These are phyloP conservation scores for Phrynosoma blainvillii DNA, from an alignment of 2,113 vertebrate genomes.

Conservation along the genomic window DNA sequence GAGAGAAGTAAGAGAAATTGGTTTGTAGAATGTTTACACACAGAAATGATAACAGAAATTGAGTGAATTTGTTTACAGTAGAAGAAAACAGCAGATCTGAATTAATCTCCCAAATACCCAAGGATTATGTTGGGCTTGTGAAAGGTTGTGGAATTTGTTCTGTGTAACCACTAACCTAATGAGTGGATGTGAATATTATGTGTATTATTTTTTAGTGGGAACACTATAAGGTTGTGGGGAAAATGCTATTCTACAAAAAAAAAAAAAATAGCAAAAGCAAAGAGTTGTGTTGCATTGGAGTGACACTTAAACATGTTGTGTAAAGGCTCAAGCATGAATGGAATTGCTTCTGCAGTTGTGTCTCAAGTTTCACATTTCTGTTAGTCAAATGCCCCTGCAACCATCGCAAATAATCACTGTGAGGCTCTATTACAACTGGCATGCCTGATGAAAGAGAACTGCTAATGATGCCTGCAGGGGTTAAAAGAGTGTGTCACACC, in stretches of 20 bases:
- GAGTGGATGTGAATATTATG: not conserved
- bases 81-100: not conserved
- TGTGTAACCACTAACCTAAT: not conserved
- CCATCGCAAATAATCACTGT: not conserved
- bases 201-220: not conserved
- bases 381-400: not conserved
- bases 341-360: not conserved
- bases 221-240: no score
- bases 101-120: not conserved
- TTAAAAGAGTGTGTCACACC: fast-evolving
- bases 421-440: not conserved
- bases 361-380: not conserved
- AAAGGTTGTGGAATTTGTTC: not conserved
- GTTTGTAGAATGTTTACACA: not conserved
- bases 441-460: not conserved
- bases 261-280: not conserved
- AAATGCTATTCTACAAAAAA: no score
- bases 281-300: not conserved
- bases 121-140: not conserved
- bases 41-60: not conserved
- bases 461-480: not conserved
- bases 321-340: not conserved
- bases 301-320: no score
- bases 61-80: not conserved
- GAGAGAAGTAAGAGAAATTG: not conserved